Evolutionary conservation across 2,113 vertebrate species (phyloP), one percentile per base, ranked within the genome.

Genomic region (Thomomys bottae): DNA sequence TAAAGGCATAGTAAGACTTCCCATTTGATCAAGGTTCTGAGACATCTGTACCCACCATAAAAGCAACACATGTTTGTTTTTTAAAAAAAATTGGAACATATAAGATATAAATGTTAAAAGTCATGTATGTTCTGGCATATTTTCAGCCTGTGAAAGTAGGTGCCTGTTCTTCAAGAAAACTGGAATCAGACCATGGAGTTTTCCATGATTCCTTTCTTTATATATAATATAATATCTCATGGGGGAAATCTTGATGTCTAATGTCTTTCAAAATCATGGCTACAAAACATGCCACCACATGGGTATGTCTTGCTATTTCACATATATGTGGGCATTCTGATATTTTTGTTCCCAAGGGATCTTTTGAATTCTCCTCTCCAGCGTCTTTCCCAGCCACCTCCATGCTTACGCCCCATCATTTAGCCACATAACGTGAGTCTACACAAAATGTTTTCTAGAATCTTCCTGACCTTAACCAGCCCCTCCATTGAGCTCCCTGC

Each of bases 131-230:
- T 86, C 54, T 6, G 30, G 42, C 72, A 3, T 82, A 80, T 93
- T 94, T 96, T 76, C 91, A 90, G 84, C 84, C 81, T 86, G 68
- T 23, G 49, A 68, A 89, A 94, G 91, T n/a, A 91, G 26, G 77
- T 59, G 80, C 81, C 73, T 7, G 34, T 90, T 85, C 18, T 92
- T 89, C 81, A 94, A 88, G 78, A 78, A 94, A 94, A 84, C 12
- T 90, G 71, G 72, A 89, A 77, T 82, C 72, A 71, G 49, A 64
- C 57, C 73, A 83, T 7, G 30, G 36, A 24, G 17, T 80, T 88
- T 72, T 75, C 75, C 14, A 71, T 40, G 12, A 6, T 79, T 78
- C 45, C 68, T 91, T 84, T 64, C 7, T 40, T 26, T 86, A 34
- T n/a, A n/a, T n/a, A n/a, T n/a, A n/a, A n/a, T n/a, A n/a, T 86